Evolutionary conservation across 2,113 vertebrate genomes (phyloP).

Genomic region (Peromyscus polionotus): DNA sequence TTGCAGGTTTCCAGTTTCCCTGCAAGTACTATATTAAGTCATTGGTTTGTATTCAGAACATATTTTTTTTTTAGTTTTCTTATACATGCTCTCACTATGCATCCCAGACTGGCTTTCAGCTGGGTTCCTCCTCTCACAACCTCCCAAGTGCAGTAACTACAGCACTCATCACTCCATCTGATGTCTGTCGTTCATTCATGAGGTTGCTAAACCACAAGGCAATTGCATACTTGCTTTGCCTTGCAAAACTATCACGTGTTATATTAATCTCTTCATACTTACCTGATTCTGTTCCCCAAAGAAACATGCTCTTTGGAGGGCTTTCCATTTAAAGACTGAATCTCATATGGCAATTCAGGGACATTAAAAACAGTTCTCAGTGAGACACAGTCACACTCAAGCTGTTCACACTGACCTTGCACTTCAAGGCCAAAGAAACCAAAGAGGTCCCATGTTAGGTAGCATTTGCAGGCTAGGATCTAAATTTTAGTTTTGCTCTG

Average conservation of each 20-base stretch:
- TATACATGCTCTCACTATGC: background rate
- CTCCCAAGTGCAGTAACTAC: background rate
- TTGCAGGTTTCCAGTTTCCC: background rate
- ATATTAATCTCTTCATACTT: background rate
- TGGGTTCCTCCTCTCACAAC: no score
- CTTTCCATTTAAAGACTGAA: background rate
- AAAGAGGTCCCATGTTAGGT: background rate
- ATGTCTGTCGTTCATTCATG: background rate
- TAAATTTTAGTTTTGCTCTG: background rate
- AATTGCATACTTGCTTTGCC: background rate
- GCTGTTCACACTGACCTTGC: background rate
- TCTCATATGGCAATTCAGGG: background rate
- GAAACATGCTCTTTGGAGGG: background rate
- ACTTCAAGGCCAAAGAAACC: background rate
- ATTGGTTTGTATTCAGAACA: background rate
- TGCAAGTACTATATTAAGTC: background rate
- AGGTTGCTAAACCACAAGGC: background rate
- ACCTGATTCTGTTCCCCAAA: background rate
- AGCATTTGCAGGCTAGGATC: background rate
- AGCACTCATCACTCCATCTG: background rate
- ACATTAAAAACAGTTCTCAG: background rate
- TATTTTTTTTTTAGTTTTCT: background rate
- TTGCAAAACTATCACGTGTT: background rate
- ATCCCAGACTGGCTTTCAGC: background rate
- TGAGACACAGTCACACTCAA: background rate